Base-by-base conservation (phyloP, 1,140 invertebrate species). In the Pseudomyrmex gracilis region DNA sequence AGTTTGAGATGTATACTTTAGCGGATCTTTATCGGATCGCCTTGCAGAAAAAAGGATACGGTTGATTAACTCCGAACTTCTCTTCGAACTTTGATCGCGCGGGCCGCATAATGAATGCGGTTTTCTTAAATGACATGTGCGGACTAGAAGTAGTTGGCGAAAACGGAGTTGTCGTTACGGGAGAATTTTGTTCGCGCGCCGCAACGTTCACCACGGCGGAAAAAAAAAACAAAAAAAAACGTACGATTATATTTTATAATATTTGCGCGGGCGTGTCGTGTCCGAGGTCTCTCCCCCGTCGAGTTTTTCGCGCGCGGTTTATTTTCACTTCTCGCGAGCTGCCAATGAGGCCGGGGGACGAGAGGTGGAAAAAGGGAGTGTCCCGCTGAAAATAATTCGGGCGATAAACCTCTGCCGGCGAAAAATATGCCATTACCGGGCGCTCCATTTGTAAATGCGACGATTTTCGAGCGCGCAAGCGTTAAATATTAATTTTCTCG, bases 401-500 rank as follows among this genome's bases (percentile, higher is more conserved):
- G 76, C 76, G 76, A 80, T 80, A 80, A 80, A 80, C 51, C 66
- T 68, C 53, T 58, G 76, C 43, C 45, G 20, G 76, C 53, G 63
- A 80, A 80, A 80, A 80, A 80, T 80, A 80, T 80, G 76, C 76
- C 76, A 80, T 80, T 80, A 80, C 76, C 76, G 66, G 66, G 43
- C 43, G 76, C 66, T 20, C 76, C 76, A 80, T 80, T 80, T 80
- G 76, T 80, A 80, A 80, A 80, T 80, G 76, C 76, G 66, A 80
- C 53, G 76, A 80, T 80, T 80, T 80, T 71, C 76, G 76, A 47
- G 76, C 76, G 76, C 66, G 67, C 53, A 58, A 80, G 66, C 76
- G 76, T 80, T 80, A 80, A 80, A 80, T 80, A 80, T 80, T 80
- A 80, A 80, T 80, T 80, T 80, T 80, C 76, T 80, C 76, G 76